These are phyloP conservation scores for Lasiurus borealis DNA, from an alignment of 2,113 vertebrate genomes.

Conservation along the genomic window DNA sequence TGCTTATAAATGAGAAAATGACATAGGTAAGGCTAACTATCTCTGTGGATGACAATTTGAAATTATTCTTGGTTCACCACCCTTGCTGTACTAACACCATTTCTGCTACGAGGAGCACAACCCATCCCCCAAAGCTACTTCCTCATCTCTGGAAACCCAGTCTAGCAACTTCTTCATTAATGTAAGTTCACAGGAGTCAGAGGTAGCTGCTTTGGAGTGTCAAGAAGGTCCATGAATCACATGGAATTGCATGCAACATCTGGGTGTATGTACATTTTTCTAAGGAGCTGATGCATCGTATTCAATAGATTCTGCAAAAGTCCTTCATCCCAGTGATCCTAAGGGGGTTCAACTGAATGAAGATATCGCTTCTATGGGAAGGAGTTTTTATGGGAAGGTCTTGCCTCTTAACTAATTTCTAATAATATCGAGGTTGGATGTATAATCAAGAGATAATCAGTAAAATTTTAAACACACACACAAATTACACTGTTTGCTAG, in stretches of 20 bases:
- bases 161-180: background rate
- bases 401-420: constrained; percentile 15
- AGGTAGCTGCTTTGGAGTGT: background rate
- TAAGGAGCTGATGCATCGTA: background rate
- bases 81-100: background rate
- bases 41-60: background rate
- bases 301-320: background rate
- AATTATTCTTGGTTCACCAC: background rate
- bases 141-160: background rate
- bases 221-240: background rate
- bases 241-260: background rate
- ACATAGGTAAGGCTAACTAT: background rate
- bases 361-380: background rate
- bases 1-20: background rate
- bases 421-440: background rate
- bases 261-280: background rate
- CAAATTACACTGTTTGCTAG: background rate
- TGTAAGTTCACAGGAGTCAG: background rate
- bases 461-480: background rate
- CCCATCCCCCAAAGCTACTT: background rate
- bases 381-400: background rate
- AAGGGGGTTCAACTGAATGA: background rate
- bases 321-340: background rate
- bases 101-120: background rate
- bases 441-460: background rate